Percentiles rank a stretch among this genome's conserved stretches.
Conservation (phyloP, 2,797 vertebrate genomes). For the Nannoperca australis region DNA sequence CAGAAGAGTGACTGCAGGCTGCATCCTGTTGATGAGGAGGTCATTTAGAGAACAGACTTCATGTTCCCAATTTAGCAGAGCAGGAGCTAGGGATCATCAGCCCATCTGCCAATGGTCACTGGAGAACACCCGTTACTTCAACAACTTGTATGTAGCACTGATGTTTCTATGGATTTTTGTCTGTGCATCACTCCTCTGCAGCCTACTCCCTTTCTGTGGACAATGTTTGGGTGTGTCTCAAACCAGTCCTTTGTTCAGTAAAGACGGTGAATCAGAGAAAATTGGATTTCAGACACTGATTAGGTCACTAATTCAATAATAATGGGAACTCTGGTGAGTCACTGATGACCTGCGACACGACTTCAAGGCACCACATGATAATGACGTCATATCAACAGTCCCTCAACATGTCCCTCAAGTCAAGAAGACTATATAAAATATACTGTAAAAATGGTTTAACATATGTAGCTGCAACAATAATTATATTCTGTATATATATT, state of each 20-base stretch:
- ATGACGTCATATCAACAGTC: constrained; percentile 11
- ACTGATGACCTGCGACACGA: constrained; percentile 30
- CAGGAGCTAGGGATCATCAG: constrained; percentile 61
- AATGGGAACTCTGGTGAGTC: constrained; percentile 26
- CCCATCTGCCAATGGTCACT: constrained; percentile 71
- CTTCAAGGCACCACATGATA: constrained; percentile 19
- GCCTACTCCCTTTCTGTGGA: not conserved
- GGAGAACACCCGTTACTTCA: constrained; percentile 57
- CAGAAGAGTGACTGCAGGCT: constrained; percentile 75
- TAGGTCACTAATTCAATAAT: constrained; percentile 44
- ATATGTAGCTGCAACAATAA: not conserved
- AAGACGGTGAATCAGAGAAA: constrained; percentile 27
- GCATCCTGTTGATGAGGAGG: constrained; percentile 79
- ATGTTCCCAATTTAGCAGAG: constrained; percentile 75
- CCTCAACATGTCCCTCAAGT: not conserved
- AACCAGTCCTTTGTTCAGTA: constrained; percentile 1
- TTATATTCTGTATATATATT: not conserved
- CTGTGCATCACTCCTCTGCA: constrained; percentile 8
- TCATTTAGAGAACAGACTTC: constrained; percentile 70
- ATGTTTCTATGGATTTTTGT: constrained; percentile 28
- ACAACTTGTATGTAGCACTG: constrained; percentile 38
- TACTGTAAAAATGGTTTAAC: not conserved
- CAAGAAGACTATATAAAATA: constrained; percentile 1
- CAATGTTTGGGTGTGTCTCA: constrained; percentile 15
- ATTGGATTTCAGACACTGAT: constrained; percentile 42